Percentiles rank a stretch among this genome's conserved stretches.
Evolutionary conservation across 2,888 invertebrate species (phyloP).

Genomic region (Sarcophaga variegata): DNA sequence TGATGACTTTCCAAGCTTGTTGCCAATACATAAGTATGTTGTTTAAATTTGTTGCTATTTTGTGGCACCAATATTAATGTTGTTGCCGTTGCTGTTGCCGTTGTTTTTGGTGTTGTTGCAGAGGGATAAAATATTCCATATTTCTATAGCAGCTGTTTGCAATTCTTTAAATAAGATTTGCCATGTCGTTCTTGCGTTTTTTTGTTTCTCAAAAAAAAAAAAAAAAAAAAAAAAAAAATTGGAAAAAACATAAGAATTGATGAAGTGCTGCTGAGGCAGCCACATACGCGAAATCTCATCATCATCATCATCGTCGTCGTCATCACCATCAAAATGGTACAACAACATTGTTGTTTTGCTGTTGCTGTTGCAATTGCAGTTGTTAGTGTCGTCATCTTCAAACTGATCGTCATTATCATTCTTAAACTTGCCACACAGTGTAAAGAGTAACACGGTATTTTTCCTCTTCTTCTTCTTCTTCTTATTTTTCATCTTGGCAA

Average conservation of each 20-base stretch:
- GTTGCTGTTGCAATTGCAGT: constrained; percentile 6
- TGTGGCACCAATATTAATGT: constrained; percentile 51
- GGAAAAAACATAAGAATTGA: constrained; percentile 72
- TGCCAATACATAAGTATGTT: constrained; percentile 54
- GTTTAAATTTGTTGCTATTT: constrained; percentile 58
- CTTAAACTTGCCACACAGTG: constrained; percentile 53
- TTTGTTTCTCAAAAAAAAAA: no score
- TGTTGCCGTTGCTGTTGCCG: constrained; percentile 37
- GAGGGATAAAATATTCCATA: constrained; percentile 32
- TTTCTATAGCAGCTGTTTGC: constrained; percentile 68
- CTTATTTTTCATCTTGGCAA: neutral
- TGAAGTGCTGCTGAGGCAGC: constrained; percentile 71
- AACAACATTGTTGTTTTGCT: neutral
- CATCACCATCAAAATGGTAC: constrained; percentile 61
- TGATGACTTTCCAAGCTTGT: constrained; percentile 45
- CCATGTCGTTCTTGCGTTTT: constrained; percentile 20
- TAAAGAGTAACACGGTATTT: constrained; percentile 67
- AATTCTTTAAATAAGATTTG: constrained; percentile 68
- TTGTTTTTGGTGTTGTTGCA: constrained; percentile 25
- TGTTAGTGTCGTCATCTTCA: constrained; percentile 50
- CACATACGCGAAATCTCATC: constrained; percentile 60
- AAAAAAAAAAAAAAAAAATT: constrained; percentile 45
- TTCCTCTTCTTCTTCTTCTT: neutral
- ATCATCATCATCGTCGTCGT: constrained; percentile 53
- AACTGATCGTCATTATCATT: constrained; percentile 53